These are phyloP conservation scores for Thereva unica DNA, from an alignment of 2,888 invertebrate genomes.

Conservation along the genomic window DNA sequence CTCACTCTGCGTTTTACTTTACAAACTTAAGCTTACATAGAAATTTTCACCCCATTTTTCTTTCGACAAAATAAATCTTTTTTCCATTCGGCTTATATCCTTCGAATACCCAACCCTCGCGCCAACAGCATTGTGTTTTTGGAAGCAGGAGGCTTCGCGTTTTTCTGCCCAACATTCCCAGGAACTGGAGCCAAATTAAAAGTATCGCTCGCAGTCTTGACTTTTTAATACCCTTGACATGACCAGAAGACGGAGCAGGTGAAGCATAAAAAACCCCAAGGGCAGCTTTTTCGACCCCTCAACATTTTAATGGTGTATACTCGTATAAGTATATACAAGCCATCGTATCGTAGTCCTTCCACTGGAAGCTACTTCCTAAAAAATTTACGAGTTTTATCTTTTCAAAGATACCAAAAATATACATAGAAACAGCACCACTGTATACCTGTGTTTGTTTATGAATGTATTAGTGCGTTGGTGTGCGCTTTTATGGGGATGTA, in stretches of 20 bases:
- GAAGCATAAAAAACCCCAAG: constrained; percentile 9
- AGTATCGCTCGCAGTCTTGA: constrained; percentile 28
- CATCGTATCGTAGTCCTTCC: not conserved
- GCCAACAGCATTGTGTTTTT: not conserved
- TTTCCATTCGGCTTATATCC: not conserved
- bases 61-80: not conserved
- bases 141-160: no score
- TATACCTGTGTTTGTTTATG: constrained; percentile 9
- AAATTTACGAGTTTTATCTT: constrained; percentile 30
- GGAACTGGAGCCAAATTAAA: constrained; percentile 16
- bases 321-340: constrained; percentile 1
- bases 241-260: constrained; percentile 22
- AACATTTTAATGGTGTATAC: constrained; percentile 19
- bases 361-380: constrained; percentile 17
- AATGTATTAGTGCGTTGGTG: no score
- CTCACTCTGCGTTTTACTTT: not conserved
- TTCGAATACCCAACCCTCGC: not conserved
- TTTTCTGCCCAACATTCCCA: no score
- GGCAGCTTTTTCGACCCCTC: constrained; percentile 6
- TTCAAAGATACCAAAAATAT: constrained; percentile 23
- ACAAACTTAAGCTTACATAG: not conserved
- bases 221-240: constrained; percentile 30
- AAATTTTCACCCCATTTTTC: not conserved
- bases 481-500: no score
- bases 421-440: not conserved